Conservation (phyloP, 2,888 invertebrate genomes). For the Neelides folsomi region DNA sequence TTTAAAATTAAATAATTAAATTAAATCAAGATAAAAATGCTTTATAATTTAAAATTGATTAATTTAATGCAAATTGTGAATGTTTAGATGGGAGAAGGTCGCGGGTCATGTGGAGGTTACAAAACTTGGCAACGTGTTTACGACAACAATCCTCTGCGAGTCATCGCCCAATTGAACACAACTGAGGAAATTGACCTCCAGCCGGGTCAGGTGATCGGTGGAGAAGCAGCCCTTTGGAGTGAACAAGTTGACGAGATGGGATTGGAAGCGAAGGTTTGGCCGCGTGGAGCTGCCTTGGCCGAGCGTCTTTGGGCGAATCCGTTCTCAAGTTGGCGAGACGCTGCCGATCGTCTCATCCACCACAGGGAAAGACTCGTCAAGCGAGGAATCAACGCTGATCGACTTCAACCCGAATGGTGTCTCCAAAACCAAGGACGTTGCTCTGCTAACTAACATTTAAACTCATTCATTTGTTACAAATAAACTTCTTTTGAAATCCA, state of each 20-base stretch:
- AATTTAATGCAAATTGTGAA: constrained; percentile 1
- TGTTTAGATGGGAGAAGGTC: constrained; percentile 47
- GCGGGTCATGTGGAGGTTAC: constrained; percentile 83
- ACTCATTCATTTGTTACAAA: no score
- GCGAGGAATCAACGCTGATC: constrained; percentile 57
- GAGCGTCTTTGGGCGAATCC: constrained; percentile 75
- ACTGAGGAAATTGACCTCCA: constrained; percentile 31
- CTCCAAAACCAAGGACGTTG: constrained; percentile 50
- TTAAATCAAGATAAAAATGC: not conserved
- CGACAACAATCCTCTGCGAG: constrained; percentile 32
- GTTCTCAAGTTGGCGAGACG: constrained; percentile 49
- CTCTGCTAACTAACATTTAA: constrained; percentile 25
- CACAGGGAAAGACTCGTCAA: constrained; percentile 58
- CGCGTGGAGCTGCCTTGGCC: constrained; percentile 67
- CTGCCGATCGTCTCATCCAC: constrained; percentile 57
- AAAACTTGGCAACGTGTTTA: constrained; percentile 81
- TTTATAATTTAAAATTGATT: not conserved
- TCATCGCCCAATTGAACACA: constrained; percentile 34
- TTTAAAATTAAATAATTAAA: not conserved
- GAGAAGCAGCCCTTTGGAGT: constrained; percentile 73
- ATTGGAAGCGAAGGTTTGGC: constrained; percentile 64
- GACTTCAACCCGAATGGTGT: constrained; percentile 73
- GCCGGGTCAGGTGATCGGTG: constrained; percentile 45
- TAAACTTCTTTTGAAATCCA: no score
- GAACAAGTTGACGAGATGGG: constrained; percentile 62